Evolutionary conservation across 2,113 vertebrate genomes (phyloP), one percentile per base, ranked within the genome.

Genomic region (Tricholaema leucomelas): DNA sequence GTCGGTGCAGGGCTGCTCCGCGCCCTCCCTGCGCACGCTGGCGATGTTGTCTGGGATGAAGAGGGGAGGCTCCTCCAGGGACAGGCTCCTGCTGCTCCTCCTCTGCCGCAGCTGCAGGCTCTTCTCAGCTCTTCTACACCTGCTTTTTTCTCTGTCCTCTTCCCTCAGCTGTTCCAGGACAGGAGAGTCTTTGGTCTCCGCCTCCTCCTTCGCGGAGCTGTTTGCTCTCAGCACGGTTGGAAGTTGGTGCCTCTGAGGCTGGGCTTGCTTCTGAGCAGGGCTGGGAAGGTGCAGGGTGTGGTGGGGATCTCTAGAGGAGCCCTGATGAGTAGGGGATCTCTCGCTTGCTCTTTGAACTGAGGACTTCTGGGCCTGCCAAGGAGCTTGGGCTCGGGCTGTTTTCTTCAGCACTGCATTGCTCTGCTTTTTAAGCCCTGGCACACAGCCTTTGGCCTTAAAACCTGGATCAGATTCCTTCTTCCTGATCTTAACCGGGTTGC

Each of bases 1-100:
- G 91, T 98, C 98, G 65, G 98, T 23, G 12, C 48, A 97, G 25
- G 72, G 72, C 78, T 98, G 98, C n/a, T 99, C 99, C 36, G 95
- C 93, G 50, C 97, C 94, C 86, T 99, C 99, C 92, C 98, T 98
- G 97, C 98, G 99, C 87, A 98, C 88, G 56, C 97, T 97, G 42
- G 99, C 98, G 87, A 99, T 99, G n/a, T 99, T 99, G 95, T 99
- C 99, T 72, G 99, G 99, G 95, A 99, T 98, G 90, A 99, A 99
- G 77, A 99, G 97, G 0, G 98, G 98, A 10, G 99, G 99, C 90
- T 99, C 99, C n/a, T 99, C 99, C 94, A 99, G 84, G 27, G 99
- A 99, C 90, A 99, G 96, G 89, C 98, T 99, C 94, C 97, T 98
- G 71, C 97, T 96, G 69, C 97, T 99, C 96, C 98, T 99, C 95